A percentile compares a stretch with the other conserved stretches of the same genome.
These are phyloP conservation scores for Onchidella celtica DNA, from an alignment of 2,888 invertebrate genomes.

Conservation along the genomic window DNA sequence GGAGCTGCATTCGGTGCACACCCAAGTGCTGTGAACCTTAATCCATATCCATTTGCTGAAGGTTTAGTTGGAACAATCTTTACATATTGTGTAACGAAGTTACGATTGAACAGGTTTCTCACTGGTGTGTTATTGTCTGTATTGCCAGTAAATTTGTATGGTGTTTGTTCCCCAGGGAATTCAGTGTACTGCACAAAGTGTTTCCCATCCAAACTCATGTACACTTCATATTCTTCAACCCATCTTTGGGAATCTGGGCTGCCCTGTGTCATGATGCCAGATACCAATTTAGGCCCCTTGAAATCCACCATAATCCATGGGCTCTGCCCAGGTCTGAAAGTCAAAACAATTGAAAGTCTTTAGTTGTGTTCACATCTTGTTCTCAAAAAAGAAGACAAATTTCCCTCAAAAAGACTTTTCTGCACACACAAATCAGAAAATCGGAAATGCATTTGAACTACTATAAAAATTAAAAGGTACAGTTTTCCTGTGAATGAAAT, in stretches of 20 bases:
- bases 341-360: no score
- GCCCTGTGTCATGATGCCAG: constrained; percentile 70
- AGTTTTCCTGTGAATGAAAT: no score
- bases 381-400: no score
- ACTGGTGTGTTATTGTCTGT: constrained; percentile 59
- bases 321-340: no score
- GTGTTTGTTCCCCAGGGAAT: constrained; percentile 56
- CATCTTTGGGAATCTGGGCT: constrained; percentile 59
- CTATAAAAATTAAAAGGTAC: no score
- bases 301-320: constrained; percentile 69
- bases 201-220: constrained; percentile 65
- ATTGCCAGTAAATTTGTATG: constrained; percentile 64
- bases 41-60: constrained; percentile 56
- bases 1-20: constrained; percentile 63
- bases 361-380: no score
- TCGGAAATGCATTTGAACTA: no score
- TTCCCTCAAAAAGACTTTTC: no score
- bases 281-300: constrained; percentile 62
- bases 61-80: constrained; percentile 62
- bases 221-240: constrained; percentile 64
- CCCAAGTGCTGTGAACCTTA: constrained; percentile 68
- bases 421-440: no score
- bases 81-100: constrained; percentile 66
- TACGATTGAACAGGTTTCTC: constrained; percentile 68
- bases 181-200: constrained; percentile 64